A percentile compares a stretch with the other conserved stretches of the same genome.
phyloP scores from a whole-genome alignment of 1,140 invertebrate genomes.

The Phymastichus coffea region DNA sequence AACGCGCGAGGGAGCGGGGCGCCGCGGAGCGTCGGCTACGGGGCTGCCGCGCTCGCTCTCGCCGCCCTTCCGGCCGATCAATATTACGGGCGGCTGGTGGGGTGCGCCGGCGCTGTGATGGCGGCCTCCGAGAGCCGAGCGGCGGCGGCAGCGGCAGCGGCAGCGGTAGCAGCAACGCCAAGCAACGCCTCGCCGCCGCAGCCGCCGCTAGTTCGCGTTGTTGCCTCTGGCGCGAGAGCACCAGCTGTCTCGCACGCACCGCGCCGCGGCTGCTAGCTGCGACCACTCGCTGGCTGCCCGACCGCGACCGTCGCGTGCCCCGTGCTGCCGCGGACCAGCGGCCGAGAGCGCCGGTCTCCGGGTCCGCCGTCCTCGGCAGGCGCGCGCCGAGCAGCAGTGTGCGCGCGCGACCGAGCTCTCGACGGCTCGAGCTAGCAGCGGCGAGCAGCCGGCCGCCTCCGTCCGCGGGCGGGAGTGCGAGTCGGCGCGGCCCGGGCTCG shows the following conservation, averaged over 20 bases:
- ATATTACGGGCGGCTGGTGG: conserved; percentile 54
- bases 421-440: conserved; percentile 25
- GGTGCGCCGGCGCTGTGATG: no score
- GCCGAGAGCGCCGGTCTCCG: conserved; percentile 27
- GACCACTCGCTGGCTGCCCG: not conserved
- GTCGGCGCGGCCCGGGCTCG: no score
- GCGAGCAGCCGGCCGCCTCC: no score
- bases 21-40: conserved; percentile 37
- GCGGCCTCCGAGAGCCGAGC: no score
- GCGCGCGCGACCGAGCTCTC: conserved; percentile 39
- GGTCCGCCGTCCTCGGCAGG: no score
- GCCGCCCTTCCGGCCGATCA: conserved; percentile 56
- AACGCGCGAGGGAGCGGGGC: no score
- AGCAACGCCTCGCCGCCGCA: no score
- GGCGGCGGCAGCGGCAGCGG: no score
- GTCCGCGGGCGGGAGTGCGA: no score
- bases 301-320: no score
- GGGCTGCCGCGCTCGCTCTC: conserved; percentile 46
- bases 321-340: conserved; percentile 54
- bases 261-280: not conserved
- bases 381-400: conserved; percentile 8
- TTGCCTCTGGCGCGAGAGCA: not conserved
- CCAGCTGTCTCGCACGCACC: not conserved
- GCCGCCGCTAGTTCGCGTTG: conserved; percentile 18
- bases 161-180: no score